Conservation (phyloP, 2,888 invertebrate species). For the Tortricodes alternella region DNA sequence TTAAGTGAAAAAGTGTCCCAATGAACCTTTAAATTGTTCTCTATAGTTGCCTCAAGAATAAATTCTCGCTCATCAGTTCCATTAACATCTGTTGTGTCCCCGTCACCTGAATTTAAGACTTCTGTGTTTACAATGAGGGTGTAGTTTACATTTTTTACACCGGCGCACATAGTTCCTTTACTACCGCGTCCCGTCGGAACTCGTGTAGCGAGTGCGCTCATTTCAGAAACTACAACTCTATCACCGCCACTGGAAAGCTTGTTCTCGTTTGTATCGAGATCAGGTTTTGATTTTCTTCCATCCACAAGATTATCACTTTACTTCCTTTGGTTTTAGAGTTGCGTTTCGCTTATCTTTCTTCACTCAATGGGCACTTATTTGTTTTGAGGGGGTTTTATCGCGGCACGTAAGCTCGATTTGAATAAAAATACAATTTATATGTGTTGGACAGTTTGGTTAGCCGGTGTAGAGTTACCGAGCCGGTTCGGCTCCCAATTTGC, state of each 20-base stretch:
- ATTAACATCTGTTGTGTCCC: constrained; percentile 51
- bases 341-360: constrained; percentile 44
- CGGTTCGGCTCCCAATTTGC: constrained; percentile 80
- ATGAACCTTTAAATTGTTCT: constrained; percentile 63
- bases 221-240: constrained; percentile 70
- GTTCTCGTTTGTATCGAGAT: constrained; percentile 56
- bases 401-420: constrained; percentile 78
- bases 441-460: constrained; percentile 74
- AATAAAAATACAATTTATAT: constrained; percentile 83
- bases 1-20: constrained; percentile 66
- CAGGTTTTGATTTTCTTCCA: constrained; percentile 29
- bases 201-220: constrained; percentile 56
- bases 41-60: constrained; percentile 58
- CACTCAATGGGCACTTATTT: constrained; percentile 69
- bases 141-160: constrained; percentile 55
- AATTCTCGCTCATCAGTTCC: constrained; percentile 52
- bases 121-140: constrained; percentile 48
- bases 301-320: constrained; percentile 2
- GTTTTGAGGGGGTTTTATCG: constrained; percentile 78
- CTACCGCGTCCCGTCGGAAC: constrained; percentile 52
- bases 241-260: constrained; percentile 66
- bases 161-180: constrained; percentile 49
- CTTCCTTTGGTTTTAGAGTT: constrained; percentile 44
- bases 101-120: constrained; percentile 53
- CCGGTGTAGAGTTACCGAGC: constrained; percentile 77